Evolutionary conservation across 2,888 invertebrate genomes (phyloP).

Genomic region (Petrolisthes manimaculis): DNA sequence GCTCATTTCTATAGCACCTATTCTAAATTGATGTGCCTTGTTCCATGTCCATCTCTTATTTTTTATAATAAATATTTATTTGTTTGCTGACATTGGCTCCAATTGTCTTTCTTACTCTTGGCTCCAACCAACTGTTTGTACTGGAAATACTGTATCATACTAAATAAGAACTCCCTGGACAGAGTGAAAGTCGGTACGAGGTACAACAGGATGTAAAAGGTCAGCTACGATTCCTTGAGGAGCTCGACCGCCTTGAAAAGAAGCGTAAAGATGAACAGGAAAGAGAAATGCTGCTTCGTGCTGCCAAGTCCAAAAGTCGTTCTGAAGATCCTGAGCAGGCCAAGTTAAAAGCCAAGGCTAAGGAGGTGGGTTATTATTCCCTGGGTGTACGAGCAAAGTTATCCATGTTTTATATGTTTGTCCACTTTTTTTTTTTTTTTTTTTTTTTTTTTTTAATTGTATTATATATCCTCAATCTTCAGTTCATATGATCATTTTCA

Average conservation of each 20-base stretch:
- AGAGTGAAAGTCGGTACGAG: conserved; percentile 77
- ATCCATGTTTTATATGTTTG: not conserved
- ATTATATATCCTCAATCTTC: too few relatives aligned
- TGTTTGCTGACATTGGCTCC: not conserved
- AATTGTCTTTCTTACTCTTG: not conserved
- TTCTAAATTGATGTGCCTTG: too few relatives aligned
- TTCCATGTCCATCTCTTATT: too few relatives aligned
- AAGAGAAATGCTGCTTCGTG: conserved; percentile 90
- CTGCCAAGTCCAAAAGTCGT: conserved; percentile 95
- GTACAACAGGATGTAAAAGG: conserved; percentile 87
- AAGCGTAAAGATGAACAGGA: conserved; percentile 96
- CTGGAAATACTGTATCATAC: not conserved
- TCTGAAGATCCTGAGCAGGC: conserved; percentile 98
- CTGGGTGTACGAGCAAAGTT: not conserved
- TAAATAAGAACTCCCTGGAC: not conserved
- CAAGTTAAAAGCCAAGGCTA: conserved; percentile 94
- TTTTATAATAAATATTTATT: too few relatives aligned
- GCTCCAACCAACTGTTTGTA: not conserved
- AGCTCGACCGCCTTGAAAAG: conserved; percentile 92
- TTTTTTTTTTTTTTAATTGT: too few relatives aligned
- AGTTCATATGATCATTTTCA: too few relatives aligned
- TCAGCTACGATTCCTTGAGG: conserved; percentile 97
- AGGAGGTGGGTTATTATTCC: conserved; percentile 73
- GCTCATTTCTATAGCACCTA: too few relatives aligned
- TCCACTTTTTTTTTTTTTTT: too few relatives aligned